A percentile compares a stretch with the other conserved stretches of the same genome.
Conservation (phyloP, 2,797 vertebrate genomes). For the Gadopsis marmoratus region DNA sequence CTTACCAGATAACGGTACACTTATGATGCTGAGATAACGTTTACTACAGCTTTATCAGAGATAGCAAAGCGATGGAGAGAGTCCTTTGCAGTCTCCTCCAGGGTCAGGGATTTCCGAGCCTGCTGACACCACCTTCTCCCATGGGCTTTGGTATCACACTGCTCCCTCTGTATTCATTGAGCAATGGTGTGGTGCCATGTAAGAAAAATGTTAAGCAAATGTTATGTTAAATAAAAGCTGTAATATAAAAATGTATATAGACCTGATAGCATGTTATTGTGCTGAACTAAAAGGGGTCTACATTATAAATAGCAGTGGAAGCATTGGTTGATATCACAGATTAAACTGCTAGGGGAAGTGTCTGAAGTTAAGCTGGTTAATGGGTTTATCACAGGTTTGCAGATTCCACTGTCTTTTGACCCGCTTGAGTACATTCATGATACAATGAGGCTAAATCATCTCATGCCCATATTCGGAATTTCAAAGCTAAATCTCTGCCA, state of each 20-base stretch:
- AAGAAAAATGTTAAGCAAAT: too few relatives aligned
- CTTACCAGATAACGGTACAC: conserved; percentile 46
- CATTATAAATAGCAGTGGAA: conserved; percentile 45
- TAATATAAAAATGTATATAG: neutral
- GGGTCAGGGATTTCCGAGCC: conserved; percentile 55
- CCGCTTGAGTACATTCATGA: conserved; percentile 56
- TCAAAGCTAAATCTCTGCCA: conserved; percentile 76
- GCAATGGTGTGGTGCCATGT: neutral
- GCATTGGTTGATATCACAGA: conserved; percentile 54
- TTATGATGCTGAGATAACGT: conserved; percentile 52
- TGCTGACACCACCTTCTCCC: conserved; percentile 59
- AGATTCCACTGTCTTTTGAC: conserved; percentile 68
- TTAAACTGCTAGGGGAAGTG: conserved; percentile 56
- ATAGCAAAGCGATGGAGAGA: conserved; percentile 40
- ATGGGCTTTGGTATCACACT: conserved; percentile 17
- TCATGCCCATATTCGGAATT: conserved; percentile 66
- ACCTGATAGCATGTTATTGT: conserved; percentile 17
- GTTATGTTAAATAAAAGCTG: conserved; percentile 15
- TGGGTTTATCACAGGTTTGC: conserved; percentile 72
- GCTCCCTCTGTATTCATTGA: conserved; percentile 39
- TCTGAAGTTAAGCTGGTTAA: conserved; percentile 66
- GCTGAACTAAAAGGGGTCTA: conserved; percentile 19
- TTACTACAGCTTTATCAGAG: conserved; percentile 58
- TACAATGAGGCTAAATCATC: conserved; percentile 69
- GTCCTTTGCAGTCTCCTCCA: conserved; percentile 54